phyloP scores from a whole-genome alignment of 2,113 vertebrate species.

The Tachuris rubrigastra region DNA sequence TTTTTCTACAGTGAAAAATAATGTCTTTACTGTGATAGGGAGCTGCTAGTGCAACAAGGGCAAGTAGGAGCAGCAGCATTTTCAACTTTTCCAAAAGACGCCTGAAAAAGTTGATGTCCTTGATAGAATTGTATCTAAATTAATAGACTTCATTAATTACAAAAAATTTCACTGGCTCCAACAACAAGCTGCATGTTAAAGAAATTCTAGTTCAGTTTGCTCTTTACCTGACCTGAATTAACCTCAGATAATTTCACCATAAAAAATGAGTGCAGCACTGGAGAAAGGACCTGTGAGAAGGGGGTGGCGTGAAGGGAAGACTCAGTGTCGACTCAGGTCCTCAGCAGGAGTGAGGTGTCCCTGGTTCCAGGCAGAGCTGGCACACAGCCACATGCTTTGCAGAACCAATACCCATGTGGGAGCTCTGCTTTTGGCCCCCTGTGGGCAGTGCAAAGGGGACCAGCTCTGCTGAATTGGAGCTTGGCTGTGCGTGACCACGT shows the following conservation, averaged over 20 bases:
- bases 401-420: rapidly evolving
- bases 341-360: background rate
- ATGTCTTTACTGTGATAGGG: background rate
- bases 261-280: background rate
- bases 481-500: rapidly evolving
- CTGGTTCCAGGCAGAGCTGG: background rate
- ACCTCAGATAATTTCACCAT: background rate
- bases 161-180: background rate
- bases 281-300: background rate
- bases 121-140: background rate
- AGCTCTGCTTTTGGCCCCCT: background rate
- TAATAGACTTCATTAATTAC: background rate
- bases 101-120: background rate
- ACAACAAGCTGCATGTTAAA: background rate
- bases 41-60: background rate
- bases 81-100: background rate
- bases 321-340: background rate
- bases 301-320: background rate
- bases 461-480: background rate
- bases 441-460: background rate
- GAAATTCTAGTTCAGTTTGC: background rate
- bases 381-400: background rate
- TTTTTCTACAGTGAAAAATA: background rate
- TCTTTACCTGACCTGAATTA: background rate
- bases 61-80: background rate